Evolutionary conservation across 2,888 invertebrate genomes (phyloP).

Genomic region (Azorinus chamasolen): DNA sequence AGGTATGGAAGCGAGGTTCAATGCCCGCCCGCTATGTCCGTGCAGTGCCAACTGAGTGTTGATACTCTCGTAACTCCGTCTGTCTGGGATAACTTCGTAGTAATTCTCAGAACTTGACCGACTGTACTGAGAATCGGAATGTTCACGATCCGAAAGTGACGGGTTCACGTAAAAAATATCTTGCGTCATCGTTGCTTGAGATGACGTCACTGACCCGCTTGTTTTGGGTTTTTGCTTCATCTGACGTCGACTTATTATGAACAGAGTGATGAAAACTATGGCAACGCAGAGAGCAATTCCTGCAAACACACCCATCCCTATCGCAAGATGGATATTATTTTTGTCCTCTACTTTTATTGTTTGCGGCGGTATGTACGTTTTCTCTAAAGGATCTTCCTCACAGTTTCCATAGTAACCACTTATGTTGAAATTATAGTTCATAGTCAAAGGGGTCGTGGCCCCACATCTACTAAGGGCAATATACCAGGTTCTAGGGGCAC

Average conservation of each 20-base stretch:
- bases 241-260: slow-evolving; percentile 72
- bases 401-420: slow-evolving; percentile 80
- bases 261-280: slow-evolving; percentile 76
- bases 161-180: slow-evolving; percentile 84
- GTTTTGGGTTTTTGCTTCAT: slow-evolving; percentile 70
- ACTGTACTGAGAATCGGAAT: slow-evolving; percentile 81
- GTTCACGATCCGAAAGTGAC: slow-evolving; percentile 78
- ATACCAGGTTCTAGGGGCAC: slow-evolving; percentile 79
- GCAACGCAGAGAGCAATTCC: slow-evolving; percentile 76
- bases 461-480: slow-evolving; percentile 79
- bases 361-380: slow-evolving; percentile 70
- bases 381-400: slow-evolving; percentile 79
- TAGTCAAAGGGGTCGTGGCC: slow-evolving; percentile 65
- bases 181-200: slow-evolving; percentile 83
- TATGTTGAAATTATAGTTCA: slow-evolving; percentile 81
- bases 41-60: slow-evolving; percentile 76
- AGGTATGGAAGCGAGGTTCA: slow-evolving; percentile 59
- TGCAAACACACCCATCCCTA: slow-evolving; percentile 78
- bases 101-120: slow-evolving; percentile 81
- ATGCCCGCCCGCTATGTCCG: slow-evolving; percentile 67
- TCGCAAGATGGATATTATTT: slow-evolving; percentile 71
- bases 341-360: slow-evolving; percentile 45
- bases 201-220: slow-evolving; percentile 80
- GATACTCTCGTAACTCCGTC: slow-evolving; percentile 81
- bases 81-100: slow-evolving; percentile 83